Evolutionary conservation across 2,888 invertebrate species (phyloP), one percentile per base, ranked within the genome.

Genomic region (Epinotia bilunana): DNA sequence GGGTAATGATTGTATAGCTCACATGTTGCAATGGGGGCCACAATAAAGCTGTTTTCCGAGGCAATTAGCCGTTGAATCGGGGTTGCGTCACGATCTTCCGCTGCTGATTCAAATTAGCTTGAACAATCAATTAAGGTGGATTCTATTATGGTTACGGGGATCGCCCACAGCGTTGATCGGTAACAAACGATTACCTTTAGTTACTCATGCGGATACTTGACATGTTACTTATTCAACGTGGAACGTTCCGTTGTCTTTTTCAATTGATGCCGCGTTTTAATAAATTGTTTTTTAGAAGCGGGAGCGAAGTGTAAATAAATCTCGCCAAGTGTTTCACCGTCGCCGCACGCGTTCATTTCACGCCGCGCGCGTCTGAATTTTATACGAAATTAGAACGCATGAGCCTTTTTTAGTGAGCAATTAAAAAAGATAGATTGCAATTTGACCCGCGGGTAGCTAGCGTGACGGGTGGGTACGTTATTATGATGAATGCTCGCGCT

Each of bases 351-450:
- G 88, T 86, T 88, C 86, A 89, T 88, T 90, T 89, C 89, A 90
- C 90, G 91, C 89, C 89, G 87, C 90, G 86, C 90, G 89, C 88
- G 83, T 86, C 86, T 88, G 87, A 86, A 87, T 87, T 86, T 88
- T 84, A 87, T 87, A 87, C 83, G 77, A 87, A 88, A 87, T 89
- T 86, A 88, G 88, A 85, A 84, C 80, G 87, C 85, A 84, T 86
- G 88, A 84, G 86, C 84, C 86, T 90, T 90, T 81, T 91, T 91
- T 89, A 89, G 88, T 86, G 87, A 88, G 91, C 90, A 93, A 93
- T 93, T 93, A 93, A 91, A 92, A 91, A 92, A 93, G 92, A 93
- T 91, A 89, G 91, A 93, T 93, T 91, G 92, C 93, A 86, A 90
- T 87, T 89, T 93, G 93, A 94, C 93, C 93, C 86, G 90, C 89